Base-by-base conservation (phyloP, 2,113 vertebrate genomes). In the Brachionichthys hirsutus region DNA sequence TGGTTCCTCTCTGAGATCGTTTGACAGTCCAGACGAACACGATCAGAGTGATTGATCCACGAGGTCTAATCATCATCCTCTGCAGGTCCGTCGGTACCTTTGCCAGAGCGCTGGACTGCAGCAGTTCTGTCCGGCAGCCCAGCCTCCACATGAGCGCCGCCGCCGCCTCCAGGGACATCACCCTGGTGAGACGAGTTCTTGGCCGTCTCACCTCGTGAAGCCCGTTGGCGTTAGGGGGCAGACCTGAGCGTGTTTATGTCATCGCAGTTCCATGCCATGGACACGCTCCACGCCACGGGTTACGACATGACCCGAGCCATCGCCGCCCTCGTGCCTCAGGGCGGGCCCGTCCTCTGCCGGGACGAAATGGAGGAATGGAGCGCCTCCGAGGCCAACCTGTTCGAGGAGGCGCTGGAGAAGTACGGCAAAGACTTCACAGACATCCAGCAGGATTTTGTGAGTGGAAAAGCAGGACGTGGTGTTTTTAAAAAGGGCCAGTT, bases 351-450 rank as follows among this genome's bases (percentile, higher is more conserved):
- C 36, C 93, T 99, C 16, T 99, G 97, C 86, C 89, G 97, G 69
- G 97, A 99, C 18, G 97, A 99, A 68, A 99, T 99, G 97, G 97
- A 99, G 81, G 97, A 99, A 84, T 99, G 97, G 97, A 98, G 96
- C 6, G 94, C 97, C 40, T 98, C 96, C 0, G 97, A 99, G 89
- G 97, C 97, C 83, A 96, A 96, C 86, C 91, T 98, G 53, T 99
- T 99, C 0, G 97, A 99, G 83, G 97, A 99, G 82, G 97, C 97
- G 0, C 88, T 99, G 48, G 97, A 99, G 87, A 99, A 98, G 80
- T 99, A 99, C 0, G 97, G 97, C 78, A 99, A 99, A 77, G 97
- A 99, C 86, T 99, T 99, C 90, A 96, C 94, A 1, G 97, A 99
- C 70, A 99, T 99, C 81, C 96, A 98, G 68, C 97, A 98, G 78